A percentile compares a stretch with the other conserved stretches of the same genome.
These are phyloP conservation scores for Cochlearius cochlearius DNA, from an alignment of 2,113 vertebrate species.

Conservation along the genomic window DNA sequence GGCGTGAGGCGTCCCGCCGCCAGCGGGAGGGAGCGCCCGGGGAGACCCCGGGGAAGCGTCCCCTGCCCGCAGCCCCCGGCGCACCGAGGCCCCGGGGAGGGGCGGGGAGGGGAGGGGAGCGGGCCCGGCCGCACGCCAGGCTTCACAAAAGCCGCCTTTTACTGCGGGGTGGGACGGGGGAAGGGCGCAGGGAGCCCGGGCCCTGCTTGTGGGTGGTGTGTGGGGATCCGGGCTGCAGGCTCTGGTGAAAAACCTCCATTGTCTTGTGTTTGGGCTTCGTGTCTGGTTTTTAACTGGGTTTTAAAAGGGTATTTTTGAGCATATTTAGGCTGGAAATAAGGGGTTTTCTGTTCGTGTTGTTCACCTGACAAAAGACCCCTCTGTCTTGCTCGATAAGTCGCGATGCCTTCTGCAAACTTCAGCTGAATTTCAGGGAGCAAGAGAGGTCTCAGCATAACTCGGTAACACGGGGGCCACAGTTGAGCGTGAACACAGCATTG, in stretches of 20 bases:
- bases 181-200: accelerated
- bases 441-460: accelerated
- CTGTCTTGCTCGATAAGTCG: neutral
- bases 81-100: accelerated
- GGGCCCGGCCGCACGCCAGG: accelerated
- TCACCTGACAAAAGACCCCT: neutral
- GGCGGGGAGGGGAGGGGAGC: neutral
- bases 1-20: too few relatives aligned
- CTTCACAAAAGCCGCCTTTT: accelerated
- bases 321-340: neutral
- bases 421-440: accelerated
- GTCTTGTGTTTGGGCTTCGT: neutral
- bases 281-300: neutral
- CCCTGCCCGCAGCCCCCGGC: accelerated
- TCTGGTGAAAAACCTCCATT: neutral
- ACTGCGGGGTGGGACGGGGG: accelerated
- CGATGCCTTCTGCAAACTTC: neutral
- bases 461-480: accelerated
- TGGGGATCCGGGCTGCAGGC: neutral
- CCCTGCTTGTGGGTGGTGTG: neutral
- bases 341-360: neutral
- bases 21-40: neutral
- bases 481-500: accelerated
- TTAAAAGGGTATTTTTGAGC: neutral
- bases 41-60: accelerated